Conservation (phyloP, 2,888 invertebrate species). For the Sipha maydis region DNA sequence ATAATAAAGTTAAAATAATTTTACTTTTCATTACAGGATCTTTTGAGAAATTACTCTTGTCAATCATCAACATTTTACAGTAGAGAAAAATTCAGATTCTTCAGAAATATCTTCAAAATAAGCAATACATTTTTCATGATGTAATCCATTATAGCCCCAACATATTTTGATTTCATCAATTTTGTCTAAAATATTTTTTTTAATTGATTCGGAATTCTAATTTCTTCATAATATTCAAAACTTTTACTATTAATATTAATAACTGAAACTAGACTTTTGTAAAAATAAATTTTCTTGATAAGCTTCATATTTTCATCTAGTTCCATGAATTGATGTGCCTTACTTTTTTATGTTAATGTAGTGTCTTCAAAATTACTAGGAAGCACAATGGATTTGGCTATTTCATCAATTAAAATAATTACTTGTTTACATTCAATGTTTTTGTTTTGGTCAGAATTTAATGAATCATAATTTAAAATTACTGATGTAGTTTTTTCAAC, state of each 20-base stretch:
- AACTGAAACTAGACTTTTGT: not conserved
- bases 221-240: not conserved
- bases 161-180: conserved; percentile 17
- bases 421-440: not conserved
- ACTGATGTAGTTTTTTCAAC: not conserved
- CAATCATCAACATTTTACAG: not conserved
- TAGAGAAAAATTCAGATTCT: not conserved
- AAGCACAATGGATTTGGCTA: not conserved
- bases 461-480: not conserved
- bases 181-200: conserved; percentile 19
- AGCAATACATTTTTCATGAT: conserved; percentile 2
- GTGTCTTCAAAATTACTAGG: not conserved
- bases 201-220: conserved; percentile 10
- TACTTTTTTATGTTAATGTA: not conserved
- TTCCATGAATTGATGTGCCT: not conserved
- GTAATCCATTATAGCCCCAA: not conserved
- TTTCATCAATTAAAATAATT: not conserved
- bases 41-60: not conserved
- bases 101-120: not conserved
- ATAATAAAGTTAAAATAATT: not conserved
- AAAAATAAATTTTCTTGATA: not conserved
- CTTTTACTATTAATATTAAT: not conserved
- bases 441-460: not conserved
- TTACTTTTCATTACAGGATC: not conserved
- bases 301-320: not conserved